Base-by-base conservation (phyloP, 1,140 invertebrate species). In the Bactericera cockerelli region DNA sequence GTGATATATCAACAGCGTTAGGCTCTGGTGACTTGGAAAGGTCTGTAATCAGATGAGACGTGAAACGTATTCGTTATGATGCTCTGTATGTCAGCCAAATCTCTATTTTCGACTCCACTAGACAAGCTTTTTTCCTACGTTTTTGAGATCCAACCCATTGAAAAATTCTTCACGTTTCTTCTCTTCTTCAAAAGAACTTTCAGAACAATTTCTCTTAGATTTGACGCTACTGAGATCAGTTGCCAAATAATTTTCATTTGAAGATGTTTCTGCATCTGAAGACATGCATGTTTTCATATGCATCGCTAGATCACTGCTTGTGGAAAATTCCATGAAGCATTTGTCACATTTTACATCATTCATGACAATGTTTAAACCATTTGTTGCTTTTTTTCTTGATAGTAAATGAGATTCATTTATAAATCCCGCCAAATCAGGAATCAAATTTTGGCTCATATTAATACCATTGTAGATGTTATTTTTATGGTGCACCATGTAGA, bases 71-170 rank as follows among this genome's bases (percentile, higher is more conserved):
- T 80, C 1, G 82, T 82, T 24, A 89, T 74, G 55, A 89, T 89
- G 2, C 84, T 86, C 64, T 86, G 83, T 24, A 90, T 89, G 63
- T 89, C 87, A n/a, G 87, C 87, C 55, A 89, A 70, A 65, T 90
- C 83, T 68, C 81, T 81, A 10, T 76, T 76, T 55, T 77, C 72
- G 6, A 53, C 33, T 19, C 39, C 56, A 14, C 71, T 70, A 61
- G 71, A 68, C 53, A 53, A 3, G 14, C 16, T 28, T 39, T 61
- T 69, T 70, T 26, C 0, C 19, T 55, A 80, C 81, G 66, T 85
- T 82, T 65, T 83, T 82, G 0, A 92, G 72, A 65, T 89, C 82
- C 13, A 92, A 73, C 26, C 84, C 79, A 1, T 83, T 82, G 62
- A 93, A 84, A 67, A 93, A 92, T 54, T 88, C 81, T 28, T 84